Conservation (phyloP, 1,140 invertebrate species). For the Drosophila navojoa region DNA sequence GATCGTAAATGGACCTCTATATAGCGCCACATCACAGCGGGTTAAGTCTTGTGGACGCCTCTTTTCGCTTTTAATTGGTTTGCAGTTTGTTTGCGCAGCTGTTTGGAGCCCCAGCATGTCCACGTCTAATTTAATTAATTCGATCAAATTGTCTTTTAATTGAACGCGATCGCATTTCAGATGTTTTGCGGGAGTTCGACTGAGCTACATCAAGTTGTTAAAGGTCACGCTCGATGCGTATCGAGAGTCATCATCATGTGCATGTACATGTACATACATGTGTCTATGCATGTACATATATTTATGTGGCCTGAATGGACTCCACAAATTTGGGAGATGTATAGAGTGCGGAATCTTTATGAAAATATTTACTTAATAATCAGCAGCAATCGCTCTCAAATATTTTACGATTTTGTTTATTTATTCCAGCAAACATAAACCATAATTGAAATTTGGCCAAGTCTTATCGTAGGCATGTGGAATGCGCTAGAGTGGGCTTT, state of each 20-base stretch:
- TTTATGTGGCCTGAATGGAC: constrained; percentile 11
- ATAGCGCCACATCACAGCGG: neutral
- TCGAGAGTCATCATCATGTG: neutral
- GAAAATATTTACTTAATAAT: no score
- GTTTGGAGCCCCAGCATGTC: constrained; percentile 44
- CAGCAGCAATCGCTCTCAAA: neutral
- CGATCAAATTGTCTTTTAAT: constrained; percentile 81
- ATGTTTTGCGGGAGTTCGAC: constrained; percentile 32
- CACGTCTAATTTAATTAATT: constrained; percentile 76
- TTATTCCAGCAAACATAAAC: no score
- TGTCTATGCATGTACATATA: neutral
- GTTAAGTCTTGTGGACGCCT: constrained; percentile 36
- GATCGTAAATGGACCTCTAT: constrained; percentile 7
- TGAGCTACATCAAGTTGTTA: constrained; percentile 13
- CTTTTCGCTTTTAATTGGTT: constrained; percentile 62
- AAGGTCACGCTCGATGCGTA: constrained; percentile 23
- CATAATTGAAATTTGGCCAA: no score
- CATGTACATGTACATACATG: no score
- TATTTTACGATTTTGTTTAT: no score
- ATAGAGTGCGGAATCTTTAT: no score
- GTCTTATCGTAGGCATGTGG: no score
- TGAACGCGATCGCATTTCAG: constrained; percentile 66
- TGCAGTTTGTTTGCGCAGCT: constrained; percentile 77
- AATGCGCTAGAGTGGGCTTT: no score
- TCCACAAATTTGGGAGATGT: neutral